Evolutionary conservation across 2,113 vertebrate species (phyloP).

Genomic region (Cettia cetti): DNA sequence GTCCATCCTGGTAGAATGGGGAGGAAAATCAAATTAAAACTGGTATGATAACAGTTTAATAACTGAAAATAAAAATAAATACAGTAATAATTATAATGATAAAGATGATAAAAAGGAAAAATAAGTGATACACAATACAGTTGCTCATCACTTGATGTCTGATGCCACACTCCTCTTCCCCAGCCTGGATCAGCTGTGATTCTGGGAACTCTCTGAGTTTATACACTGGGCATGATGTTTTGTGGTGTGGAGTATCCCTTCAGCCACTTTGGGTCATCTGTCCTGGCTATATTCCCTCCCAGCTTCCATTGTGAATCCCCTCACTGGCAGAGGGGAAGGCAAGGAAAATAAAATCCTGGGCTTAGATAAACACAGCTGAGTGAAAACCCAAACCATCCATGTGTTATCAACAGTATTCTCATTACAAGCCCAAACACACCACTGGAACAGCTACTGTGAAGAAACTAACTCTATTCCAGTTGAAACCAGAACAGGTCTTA

Average conservation of each 20-base stretch:
- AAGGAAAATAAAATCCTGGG: neutral
- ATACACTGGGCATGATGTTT: neutral
- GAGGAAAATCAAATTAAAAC: neutral
- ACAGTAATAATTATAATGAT: too few species aligned
- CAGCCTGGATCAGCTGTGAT: rapidly evolving
- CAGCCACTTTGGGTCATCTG: neutral
- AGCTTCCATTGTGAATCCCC: neutral
- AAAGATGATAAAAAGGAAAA: neutral
- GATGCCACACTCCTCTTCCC: too few species aligned
- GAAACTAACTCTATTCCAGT: neutral
- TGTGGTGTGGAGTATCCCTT: neutral
- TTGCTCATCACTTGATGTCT: neutral
- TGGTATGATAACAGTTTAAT: neutral
- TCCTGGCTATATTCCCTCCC: neutral
- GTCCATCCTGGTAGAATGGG: too few species aligned
- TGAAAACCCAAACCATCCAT: neutral
- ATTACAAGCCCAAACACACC: neutral
- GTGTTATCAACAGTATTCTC: neutral
- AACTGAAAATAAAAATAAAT: neutral
- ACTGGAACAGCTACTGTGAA: neutral
- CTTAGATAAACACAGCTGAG: neutral
- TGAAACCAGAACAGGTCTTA: neutral
- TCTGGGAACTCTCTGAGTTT: neutral
- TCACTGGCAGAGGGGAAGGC: neutral
- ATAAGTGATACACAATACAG: neutral